Evolutionary conservation across 2,888 invertebrate species (phyloP).

Genomic region (Lasioglossum leucozonium): DNA sequence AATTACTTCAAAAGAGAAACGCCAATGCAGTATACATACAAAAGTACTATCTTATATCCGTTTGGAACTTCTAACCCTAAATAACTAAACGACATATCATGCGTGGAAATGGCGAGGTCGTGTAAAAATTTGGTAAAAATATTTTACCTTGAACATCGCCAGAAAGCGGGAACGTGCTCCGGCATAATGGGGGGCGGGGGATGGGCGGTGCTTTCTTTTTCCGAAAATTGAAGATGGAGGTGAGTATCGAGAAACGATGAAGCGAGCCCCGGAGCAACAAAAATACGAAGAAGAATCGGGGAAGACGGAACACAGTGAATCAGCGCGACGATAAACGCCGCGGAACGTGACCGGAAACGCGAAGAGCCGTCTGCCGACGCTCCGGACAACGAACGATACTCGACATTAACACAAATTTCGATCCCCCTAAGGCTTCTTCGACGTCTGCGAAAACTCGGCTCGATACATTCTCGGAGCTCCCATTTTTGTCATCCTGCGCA

Average conservation of each 20-base stretch:
- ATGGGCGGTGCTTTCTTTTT: neutral
- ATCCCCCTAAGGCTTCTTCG: neutral
- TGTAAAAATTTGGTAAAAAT: neutral
- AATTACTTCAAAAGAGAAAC: no score
- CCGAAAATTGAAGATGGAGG: neutral
- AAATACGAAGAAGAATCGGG: slow-evolving; percentile 8
- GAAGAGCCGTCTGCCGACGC: neutral
- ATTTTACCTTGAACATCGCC: neutral
- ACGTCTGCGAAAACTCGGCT: neutral
- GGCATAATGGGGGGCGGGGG: neutral
- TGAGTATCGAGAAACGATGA: slow-evolving; percentile 6
- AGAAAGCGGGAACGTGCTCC: neutral
- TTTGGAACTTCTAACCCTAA: neutral
- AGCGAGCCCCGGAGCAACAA: neutral
- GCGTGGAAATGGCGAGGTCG: neutral
- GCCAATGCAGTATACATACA: no score
- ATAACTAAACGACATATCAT: neutral
- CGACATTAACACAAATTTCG: slow-evolving; percentile 27
- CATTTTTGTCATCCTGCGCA: neutral
- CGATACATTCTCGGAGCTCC: neutral
- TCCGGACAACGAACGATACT: neutral
- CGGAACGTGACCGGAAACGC: slow-evolving; percentile 42
- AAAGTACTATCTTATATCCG: no score
- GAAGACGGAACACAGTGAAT: slow-evolving; percentile 25
- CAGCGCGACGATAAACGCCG: slow-evolving; percentile 31